A percentile compares a stretch with the other conserved stretches of the same genome.
Conservation (phyloP, 2,113 vertebrate species). For the Phaethornis superciliosus region DNA sequence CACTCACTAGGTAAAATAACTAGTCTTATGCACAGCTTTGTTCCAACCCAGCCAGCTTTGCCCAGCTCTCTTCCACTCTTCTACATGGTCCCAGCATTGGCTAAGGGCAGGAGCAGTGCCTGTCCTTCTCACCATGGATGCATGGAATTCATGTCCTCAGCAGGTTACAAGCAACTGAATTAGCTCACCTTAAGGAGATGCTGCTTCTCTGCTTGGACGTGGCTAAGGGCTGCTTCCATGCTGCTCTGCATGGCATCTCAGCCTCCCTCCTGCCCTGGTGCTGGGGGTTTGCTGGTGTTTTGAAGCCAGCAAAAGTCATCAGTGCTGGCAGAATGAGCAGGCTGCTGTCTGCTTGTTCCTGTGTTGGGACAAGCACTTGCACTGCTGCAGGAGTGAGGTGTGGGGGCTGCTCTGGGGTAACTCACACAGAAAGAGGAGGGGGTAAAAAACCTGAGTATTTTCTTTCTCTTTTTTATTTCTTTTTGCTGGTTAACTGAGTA, state of each 20-base stretch:
- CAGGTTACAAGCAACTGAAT: neutral
- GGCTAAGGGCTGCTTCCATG: neutral
- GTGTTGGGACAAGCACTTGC: accelerated
- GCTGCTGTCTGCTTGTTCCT: neutral
- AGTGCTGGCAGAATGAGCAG: neutral
- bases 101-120: neutral
- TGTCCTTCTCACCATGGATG: neutral
- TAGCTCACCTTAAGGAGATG: neutral
- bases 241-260: too few relatives aligned
- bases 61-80: neutral
- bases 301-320: neutral
- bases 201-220: accelerated
- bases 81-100: neutral
- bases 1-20: neutral
- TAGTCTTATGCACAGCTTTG: neutral
- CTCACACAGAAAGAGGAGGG: neutral
- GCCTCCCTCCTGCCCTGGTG: too few relatives aligned
- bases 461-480: neutral
- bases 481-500: neutral
- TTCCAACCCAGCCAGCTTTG: neutral
- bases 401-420: neutral
- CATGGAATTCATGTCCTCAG: accelerated
- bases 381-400: accelerated
- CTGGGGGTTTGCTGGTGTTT: accelerated
- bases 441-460: neutral